Conservation (phyloP, 92 coral and sea anemone genomes). For the Palythoa heliodiscus region DNA sequence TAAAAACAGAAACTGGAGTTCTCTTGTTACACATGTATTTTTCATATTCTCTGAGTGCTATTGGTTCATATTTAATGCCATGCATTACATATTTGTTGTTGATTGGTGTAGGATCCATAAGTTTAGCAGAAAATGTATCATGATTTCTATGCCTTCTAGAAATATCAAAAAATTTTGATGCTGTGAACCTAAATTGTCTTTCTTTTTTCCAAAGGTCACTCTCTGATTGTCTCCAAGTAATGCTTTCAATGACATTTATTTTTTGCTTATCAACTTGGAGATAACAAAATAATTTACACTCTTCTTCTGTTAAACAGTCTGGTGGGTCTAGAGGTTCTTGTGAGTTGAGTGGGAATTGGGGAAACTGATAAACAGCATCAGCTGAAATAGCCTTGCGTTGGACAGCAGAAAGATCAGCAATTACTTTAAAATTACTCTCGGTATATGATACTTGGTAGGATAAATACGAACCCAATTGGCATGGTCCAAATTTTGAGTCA, state of each 20-base stretch:
- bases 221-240: constrained; percentile 1
- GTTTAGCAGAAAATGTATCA: constrained; percentile 3
- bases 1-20: neutral
- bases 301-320: neutral
- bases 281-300: neutral
- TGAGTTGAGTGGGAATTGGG: constrained; percentile 6
- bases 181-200: constrained; percentile 4
- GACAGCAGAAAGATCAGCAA: constrained; percentile 5
- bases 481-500: constrained; percentile 4
- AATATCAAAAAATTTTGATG: neutral
- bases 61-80: constrained; percentile 1
- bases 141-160: constrained; percentile 1
- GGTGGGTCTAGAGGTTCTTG: neutral
- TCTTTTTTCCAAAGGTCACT: constrained; percentile 4
- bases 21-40: constrained; percentile 1
- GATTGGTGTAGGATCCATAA: constrained; percentile 1
- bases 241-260: neutral
- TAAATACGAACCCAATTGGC: constrained; percentile 1
- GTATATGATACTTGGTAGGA: constrained; percentile 8
- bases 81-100: constrained; percentile 1
- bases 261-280: constrained; percentile 4
- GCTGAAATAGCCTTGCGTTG: constrained; percentile 3
- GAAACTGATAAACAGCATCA: constrained; percentile 1
- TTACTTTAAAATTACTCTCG: neutral
- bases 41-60: neutral